Base-by-base conservation (phyloP, 2,113 vertebrate genomes). In the Piaya cayana region DNA sequence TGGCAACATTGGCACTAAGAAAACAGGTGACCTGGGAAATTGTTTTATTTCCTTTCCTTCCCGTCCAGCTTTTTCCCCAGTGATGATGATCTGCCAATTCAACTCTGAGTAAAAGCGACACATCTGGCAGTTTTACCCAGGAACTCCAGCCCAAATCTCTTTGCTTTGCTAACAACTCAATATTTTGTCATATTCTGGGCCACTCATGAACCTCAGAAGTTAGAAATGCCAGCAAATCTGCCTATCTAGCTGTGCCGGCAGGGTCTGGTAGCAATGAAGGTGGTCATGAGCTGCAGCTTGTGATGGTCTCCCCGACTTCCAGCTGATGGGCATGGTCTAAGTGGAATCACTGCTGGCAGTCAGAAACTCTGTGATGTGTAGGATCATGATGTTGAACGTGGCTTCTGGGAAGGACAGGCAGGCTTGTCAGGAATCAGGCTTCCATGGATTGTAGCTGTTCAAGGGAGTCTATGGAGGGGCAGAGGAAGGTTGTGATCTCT, bases 121-220 rank as follows among this genome's bases (percentile, higher is more conserved):
- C 72, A 84, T 91, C 92, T 92, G 84, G 80, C 94, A 65, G 74
- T 43, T 56, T 17, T 82, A 75, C 60, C 56, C 80, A 47, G 94
- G 83, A 94, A 5, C 69, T 84, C 9, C 56, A 64, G 77, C 77
- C 94, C 94, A 94, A 26, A 89, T 91, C 83, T 60, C 72, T 60
- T 52, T 45, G 72, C 83, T 93, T 89, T 93, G 77, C 94, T 52
- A 20, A 52, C 68, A 70, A 0, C 90, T 81, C 82, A 5, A 11
- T 6, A 4, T 32, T 74, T 78, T 90, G 92, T 86, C 94, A 34
- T 12, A 4, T 47, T 60, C 94, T 34, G 10, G 82, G 88, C 91
- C 83, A 94, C 86, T 76, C 56, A 0, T 29, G 86, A 83, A 60
- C 60, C 83, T 88, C 25, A 5, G 47, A 34, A 21, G 12, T 6